Evolutionary conservation across 1,140 invertebrate genomes (phyloP).

Genomic region (Ips typographus): DNA sequence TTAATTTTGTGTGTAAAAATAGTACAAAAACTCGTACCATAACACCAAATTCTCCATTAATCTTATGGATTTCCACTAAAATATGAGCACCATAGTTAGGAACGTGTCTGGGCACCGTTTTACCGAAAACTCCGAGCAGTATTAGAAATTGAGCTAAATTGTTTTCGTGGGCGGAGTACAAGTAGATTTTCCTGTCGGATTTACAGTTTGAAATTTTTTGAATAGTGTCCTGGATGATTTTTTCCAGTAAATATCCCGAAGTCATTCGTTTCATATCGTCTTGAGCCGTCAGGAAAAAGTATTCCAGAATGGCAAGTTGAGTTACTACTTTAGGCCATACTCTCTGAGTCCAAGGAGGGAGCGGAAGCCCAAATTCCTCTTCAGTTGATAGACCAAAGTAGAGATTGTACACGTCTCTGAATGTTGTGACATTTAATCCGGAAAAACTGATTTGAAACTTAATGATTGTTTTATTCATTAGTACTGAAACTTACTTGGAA

Average conservation of each 20-base stretch:
- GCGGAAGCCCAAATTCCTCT: conserved; percentile 57
- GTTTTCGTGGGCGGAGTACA: conserved; percentile 73
- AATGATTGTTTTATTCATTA: conserved; percentile 2
- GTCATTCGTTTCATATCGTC: conserved; percentile 34
- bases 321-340: conserved; percentile 62
- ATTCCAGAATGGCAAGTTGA: conserved; percentile 52
- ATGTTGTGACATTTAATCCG: conserved; percentile 39
- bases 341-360: conserved; percentile 63
- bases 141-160: conserved; percentile 67
- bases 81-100: conserved; percentile 57
- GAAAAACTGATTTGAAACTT: background rate
- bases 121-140: conserved; percentile 67
- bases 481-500: conserved; percentile 21
- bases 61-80: conserved; percentile 40
- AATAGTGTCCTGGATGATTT: conserved; percentile 61
- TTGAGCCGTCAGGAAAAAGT: conserved; percentile 36
- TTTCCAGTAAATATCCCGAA: conserved; percentile 57
- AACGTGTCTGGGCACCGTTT: conserved; percentile 51
- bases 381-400: conserved; percentile 41
- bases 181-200: conserved; percentile 62
- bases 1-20: background rate
- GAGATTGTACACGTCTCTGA: conserved; percentile 37
- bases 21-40: conserved; percentile 18
- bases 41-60: conserved; percentile 34
- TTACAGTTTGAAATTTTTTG: conserved; percentile 52